Base-by-base conservation (phyloP, 1,140 invertebrate species). In the Aphelinus atriplicis region DNA sequence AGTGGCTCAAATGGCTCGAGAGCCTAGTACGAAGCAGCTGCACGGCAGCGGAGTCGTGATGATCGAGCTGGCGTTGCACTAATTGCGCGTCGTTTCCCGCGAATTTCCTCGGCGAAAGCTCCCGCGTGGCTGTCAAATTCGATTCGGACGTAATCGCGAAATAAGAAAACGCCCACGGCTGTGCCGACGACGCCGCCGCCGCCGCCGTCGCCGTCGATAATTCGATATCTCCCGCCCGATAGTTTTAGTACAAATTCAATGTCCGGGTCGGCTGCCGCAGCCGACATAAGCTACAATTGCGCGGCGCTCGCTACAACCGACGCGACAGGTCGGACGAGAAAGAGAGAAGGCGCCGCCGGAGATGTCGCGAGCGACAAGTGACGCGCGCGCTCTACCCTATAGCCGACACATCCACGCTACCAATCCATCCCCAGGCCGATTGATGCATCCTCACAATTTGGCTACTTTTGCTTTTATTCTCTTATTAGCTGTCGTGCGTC, bases 181-280 rank as follows among this genome's bases (percentile, higher is more conserved):
- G 71, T 62, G 79, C 75, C 67, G 57, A 45, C 68, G 76, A 76
- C 74, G 76, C 58, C 67, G 57, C 72, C 78, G 57, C 72, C 78
- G 0, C 26, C 26, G 26, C 26, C 26, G 26, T 26, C 26, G 26
- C 76, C 47, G 60, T 77, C 81, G 83, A 86, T 84, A 85, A 87
- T 83, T 81, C 82, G 81, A 85, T 86, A 81, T 80, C 75, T 83
- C 26, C 6, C 43, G 56, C 64, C 79, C 80, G 79, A 87, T 86
- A 86, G 84, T 85, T 87, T 57, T 86, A 85, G 83, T 87, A 82
- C 84, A 87, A 87, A 88, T 88, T 87, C 84, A 84, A 87, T 87
- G 85, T 88, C 87, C 87, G 86, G 83, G 74, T 61, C 47, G 63
- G 43, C 56, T 26, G 26, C 26, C 26, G 26, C 84, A 85, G 86